phyloP scores from a whole-genome alignment of 2,888 invertebrate species.

The Empis livida region DNA sequence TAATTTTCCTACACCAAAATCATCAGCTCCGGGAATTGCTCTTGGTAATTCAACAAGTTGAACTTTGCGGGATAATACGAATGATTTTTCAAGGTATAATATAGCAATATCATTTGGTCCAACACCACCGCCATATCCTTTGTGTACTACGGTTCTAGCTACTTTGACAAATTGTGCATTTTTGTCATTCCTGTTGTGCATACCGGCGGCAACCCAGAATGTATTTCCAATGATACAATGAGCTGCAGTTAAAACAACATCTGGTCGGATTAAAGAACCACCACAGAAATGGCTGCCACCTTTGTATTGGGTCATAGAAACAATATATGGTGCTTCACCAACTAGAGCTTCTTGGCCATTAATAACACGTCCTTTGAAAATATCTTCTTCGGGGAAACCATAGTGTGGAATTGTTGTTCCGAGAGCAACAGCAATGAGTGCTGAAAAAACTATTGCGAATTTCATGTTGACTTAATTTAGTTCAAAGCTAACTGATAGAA shows the following conservation, averaged over 20 bases:
- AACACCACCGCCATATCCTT: constrained; percentile 26
- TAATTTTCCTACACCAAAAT: not conserved
- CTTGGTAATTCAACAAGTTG: not conserved
- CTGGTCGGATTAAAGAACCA: constrained; percentile 28
- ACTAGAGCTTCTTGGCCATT: constrained; percentile 26
- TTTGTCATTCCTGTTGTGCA: constrained; percentile 23
- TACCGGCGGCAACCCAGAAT: constrained; percentile 32
- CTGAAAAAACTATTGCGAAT: not conserved
- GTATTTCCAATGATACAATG: constrained; percentile 26
- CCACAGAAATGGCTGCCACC: constrained; percentile 28
- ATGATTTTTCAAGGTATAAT: constrained; percentile 18
- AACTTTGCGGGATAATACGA: constrained; percentile 1
- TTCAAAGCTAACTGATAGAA: too few species aligned
- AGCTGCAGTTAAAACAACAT: constrained; percentile 31
- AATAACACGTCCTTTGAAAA: constrained; percentile 22
- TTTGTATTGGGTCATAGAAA: constrained; percentile 24
- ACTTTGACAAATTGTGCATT: constrained; percentile 18
- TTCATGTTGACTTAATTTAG: not conserved
- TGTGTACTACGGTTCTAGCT: constrained; percentile 26
- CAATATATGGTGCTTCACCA: constrained; percentile 36
- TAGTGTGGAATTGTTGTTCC: not conserved
- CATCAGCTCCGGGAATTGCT: too few species aligned
- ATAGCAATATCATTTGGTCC: constrained; percentile 43
- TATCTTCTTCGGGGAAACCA: not conserved
- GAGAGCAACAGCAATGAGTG: not conserved